These are phyloP conservation scores for Centroberyx gerrardi DNA, from an alignment of 2,797 vertebrate species.

Conservation along the genomic window DNA sequence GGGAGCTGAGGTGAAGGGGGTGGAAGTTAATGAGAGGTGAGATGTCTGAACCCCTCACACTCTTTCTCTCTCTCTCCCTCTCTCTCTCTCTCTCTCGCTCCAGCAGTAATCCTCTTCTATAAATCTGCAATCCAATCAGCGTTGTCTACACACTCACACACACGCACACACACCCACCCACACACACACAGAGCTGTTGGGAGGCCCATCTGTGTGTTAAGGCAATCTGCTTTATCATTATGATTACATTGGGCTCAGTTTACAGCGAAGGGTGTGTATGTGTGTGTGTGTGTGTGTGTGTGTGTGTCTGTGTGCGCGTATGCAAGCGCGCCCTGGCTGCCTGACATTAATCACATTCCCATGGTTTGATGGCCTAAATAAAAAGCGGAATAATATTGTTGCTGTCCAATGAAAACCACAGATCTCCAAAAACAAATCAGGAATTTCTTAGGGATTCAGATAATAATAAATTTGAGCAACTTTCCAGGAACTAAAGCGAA, in stretches of 20 bases:
- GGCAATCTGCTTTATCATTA: slow-evolving; percentile 91
- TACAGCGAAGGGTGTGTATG: slow-evolving; percentile 83
- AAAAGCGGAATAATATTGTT: slow-evolving; percentile 77
- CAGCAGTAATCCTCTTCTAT: slow-evolving; percentile 85
- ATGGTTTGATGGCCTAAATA: slow-evolving; percentile 84
- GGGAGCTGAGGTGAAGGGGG: slow-evolving; percentile 70
- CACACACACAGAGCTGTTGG: slow-evolving; percentile 78
- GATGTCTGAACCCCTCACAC: slow-evolving; percentile 68
- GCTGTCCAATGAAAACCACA: slow-evolving; percentile 66
- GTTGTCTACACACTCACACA: slow-evolving; percentile 73
- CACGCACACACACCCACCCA: slow-evolving; percentile 29
- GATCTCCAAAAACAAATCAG: slow-evolving; percentile 51
- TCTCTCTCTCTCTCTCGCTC: slow-evolving; percentile 65
- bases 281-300: slow-evolving; percentile 31
- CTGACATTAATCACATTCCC: slow-evolving; percentile 83
- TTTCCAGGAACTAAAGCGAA: slow-evolving; percentile 8
- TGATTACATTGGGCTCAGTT: slow-evolving; percentile 90
- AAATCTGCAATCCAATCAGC: slow-evolving; percentile 86
- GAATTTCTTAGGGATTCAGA: slow-evolving; percentile 41
- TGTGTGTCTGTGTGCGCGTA: slow-evolving; percentile 42
- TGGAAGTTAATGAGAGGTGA: slow-evolving; percentile 83
- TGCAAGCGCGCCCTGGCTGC: slow-evolving; percentile 56
- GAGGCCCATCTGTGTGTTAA: slow-evolving; percentile 90
- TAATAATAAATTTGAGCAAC: slow-evolving; percentile 14
- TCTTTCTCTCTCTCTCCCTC: slow-evolving; percentile 57